A percentile compares a stretch with the other conserved stretches of the same genome.
Evolutionary conservation across 2,888 invertebrate genomes (phyloP).

Genomic region (Noctua janthina): DNA sequence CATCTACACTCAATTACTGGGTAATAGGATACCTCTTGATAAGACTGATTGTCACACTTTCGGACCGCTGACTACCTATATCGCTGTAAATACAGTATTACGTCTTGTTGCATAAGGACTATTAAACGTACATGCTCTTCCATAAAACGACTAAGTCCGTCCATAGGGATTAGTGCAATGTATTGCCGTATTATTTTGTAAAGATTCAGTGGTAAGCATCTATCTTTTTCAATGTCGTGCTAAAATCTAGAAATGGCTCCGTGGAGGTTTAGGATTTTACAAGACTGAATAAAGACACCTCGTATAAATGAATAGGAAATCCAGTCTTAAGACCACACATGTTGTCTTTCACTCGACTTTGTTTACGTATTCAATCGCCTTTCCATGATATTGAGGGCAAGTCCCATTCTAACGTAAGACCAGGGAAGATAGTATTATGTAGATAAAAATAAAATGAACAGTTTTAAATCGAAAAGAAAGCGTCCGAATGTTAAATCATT

Average conservation of each 20-base stretch:
- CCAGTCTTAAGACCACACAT: slow-evolving; percentile 17
- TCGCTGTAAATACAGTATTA: not conserved
- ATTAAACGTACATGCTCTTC: not conserved
- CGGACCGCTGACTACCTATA: not conserved
- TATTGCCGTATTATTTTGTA: not conserved
- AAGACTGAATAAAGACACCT: slow-evolving; percentile 13
- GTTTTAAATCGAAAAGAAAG: not conserved
- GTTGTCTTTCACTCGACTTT: slow-evolving; percentile 48
- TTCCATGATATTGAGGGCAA: slow-evolving; percentile 33
- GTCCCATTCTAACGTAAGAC: slow-evolving; percentile 7
- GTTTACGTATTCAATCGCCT: slow-evolving; percentile 61
- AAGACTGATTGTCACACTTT: not conserved
- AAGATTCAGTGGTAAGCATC: not conserved
- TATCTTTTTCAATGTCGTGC: slow-evolving; percentile 7
- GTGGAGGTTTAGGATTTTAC: slow-evolving; percentile 8
- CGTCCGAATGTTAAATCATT: not conserved
- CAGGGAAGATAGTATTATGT: not conserved
- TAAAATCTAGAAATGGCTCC: slow-evolving; percentile 15
- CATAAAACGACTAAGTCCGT: not conserved
- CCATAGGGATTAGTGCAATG: not conserved
- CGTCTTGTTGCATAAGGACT: not conserved
- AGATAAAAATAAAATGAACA: not conserved
- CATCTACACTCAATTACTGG: not conserved
- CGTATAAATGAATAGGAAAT: slow-evolving; percentile 60
- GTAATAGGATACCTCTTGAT: not conserved